Conservation (phyloP, 2,888 invertebrate species). For the Thera obeliscata region DNA sequence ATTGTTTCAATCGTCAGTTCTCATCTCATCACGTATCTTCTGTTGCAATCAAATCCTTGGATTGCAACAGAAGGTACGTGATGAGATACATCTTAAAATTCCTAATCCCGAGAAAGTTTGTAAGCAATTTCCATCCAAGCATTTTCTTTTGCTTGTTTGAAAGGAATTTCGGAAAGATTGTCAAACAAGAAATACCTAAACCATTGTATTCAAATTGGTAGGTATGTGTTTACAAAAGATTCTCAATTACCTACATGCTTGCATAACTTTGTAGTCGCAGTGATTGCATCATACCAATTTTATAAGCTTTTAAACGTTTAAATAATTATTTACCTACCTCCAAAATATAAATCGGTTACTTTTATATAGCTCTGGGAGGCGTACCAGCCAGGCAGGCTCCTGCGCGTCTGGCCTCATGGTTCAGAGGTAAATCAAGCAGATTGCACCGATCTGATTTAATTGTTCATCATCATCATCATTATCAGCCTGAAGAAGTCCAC, state of each 20-base stretch:
- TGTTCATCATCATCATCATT: too few species aligned
- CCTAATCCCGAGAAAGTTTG: slow-evolving; percentile 5
- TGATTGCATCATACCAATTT: neutral
- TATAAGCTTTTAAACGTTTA: neutral
- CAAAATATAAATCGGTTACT: too few species aligned
- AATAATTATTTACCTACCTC: neutral
- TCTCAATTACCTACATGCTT: slow-evolving; percentile 5
- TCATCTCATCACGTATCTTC: too few species aligned
- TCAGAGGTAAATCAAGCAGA: too few species aligned
- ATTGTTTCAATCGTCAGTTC: too few species aligned
- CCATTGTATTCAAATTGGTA: slow-evolving; percentile 36
- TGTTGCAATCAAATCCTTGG: too few species aligned
- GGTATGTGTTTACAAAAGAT: slow-evolving; percentile 17
- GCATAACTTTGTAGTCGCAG: slow-evolving; percentile 12
- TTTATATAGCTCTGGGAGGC: too few species aligned
- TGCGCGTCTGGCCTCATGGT: too few species aligned
- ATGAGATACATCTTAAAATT: neutral
- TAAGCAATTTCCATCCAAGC: slow-evolving; percentile 17
- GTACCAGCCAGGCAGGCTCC: too few species aligned
- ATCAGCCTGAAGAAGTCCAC: too few species aligned
- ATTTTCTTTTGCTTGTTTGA: slow-evolving; percentile 34
- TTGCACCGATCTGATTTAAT: too few species aligned
- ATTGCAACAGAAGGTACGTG: too few species aligned
- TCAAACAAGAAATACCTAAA: slow-evolving; percentile 27
- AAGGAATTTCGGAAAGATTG: slow-evolving; percentile 33